Evolutionary conservation across 2,113 vertebrate species (phyloP).

Genomic region (Asarcornis scutulata): DNA sequence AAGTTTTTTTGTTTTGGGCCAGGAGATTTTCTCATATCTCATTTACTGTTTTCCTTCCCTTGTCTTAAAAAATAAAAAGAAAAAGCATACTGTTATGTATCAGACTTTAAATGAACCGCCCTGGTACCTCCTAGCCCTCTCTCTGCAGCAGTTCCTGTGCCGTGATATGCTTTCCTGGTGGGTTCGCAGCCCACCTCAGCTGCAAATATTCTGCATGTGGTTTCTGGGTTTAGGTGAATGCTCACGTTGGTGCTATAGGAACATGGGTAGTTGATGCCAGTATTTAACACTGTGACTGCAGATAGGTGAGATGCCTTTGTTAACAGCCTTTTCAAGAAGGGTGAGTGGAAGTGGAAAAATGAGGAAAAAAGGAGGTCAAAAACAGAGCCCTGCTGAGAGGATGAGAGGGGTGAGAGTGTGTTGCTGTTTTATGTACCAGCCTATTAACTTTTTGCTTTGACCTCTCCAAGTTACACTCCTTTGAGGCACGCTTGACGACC

Average conservation of each 20-base stretch:
- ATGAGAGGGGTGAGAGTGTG: neutral
- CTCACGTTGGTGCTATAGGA: neutral
- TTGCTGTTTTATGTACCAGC: neutral
- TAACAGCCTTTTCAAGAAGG: neutral
- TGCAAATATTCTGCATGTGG: neutral
- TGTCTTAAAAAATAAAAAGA: neutral
- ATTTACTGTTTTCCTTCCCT: neutral
- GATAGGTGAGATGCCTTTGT: neutral
- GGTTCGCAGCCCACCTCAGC: neutral
- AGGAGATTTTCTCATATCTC: neutral
- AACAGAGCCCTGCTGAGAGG: neutral
- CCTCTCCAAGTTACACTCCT: neutral
- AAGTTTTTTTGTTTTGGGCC: neutral
- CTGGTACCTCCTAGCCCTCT: neutral
- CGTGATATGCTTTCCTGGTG: neutral
- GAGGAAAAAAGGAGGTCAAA: neutral
- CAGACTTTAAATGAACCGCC: neutral
- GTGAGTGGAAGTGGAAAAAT: neutral
- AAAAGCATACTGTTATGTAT: neutral
- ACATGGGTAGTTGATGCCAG: neutral
- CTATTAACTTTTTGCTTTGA: slow-evolving; percentile 1
- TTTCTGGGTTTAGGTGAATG: neutral
- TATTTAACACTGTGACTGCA: neutral
- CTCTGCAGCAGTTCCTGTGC: neutral
- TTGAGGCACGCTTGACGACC: neutral